phyloP scores from a whole-genome alignment of 2,888 invertebrate species.

The Tinea trinotella region DNA sequence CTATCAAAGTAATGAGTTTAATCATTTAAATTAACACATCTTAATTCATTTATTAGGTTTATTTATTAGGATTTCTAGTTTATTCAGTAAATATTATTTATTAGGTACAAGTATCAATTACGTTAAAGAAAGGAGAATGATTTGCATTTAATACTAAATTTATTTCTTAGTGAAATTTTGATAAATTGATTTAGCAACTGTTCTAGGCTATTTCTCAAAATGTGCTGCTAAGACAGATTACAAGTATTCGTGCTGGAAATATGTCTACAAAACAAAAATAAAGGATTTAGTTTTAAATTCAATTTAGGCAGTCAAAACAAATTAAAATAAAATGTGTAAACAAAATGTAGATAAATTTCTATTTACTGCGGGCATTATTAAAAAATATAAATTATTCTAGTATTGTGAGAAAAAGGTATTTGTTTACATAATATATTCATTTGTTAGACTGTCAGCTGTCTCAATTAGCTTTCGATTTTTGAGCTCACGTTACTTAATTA shows the following conservation, averaged over 20 bases:
- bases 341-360: too few relatives aligned
- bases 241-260: background rate
- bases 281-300: too few relatives aligned
- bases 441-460: constrained; percentile 9
- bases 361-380: too few relatives aligned
- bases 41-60: background rate
- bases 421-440: constrained; percentile 4
- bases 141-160: background rate
- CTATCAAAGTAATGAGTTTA: background rate
- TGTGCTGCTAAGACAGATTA: background rate
- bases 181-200: background rate
- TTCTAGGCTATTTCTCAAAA: background rate
- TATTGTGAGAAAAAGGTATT: too few relatives aligned
- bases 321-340: too few relatives aligned
- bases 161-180: background rate
- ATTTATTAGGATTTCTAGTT: background rate
- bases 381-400: too few relatives aligned
- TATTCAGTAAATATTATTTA: too few relatives aligned
- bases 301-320: too few relatives aligned
- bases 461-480: constrained; percentile 14
- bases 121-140: background rate
- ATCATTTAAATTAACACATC: background rate
- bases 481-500: constrained; percentile 37
- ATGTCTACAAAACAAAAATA: background rate
- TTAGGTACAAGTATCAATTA: too few relatives aligned